phyloP scores from a whole-genome alignment of 2,888 invertebrate species.

The Tethea ocularis region DNA sequence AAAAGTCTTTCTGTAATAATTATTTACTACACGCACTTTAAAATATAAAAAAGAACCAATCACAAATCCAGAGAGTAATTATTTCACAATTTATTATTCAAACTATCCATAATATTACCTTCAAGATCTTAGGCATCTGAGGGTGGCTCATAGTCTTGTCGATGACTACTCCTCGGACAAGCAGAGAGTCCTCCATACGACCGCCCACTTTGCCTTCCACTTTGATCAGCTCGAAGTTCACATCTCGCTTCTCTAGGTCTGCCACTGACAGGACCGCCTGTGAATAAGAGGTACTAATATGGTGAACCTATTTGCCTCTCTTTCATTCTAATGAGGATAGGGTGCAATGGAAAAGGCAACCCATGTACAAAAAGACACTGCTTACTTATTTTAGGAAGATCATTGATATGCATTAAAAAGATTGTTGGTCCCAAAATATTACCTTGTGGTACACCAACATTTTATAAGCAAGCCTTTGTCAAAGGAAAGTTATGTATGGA shows the following conservation, averaged over 20 bases:
- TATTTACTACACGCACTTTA: too few species aligned
- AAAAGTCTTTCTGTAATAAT: too few species aligned
- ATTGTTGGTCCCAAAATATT: neutral
- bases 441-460: too few species aligned
- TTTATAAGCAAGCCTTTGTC: neutral
- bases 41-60: too few species aligned
- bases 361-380: neutral
- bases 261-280: conserved; percentile 98
- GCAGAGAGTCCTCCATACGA: conserved; percentile 96
- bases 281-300: conserved; percentile 3
- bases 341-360: too few species aligned
- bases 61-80: too few species aligned
- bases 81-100: too few species aligned
- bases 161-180: conserved; percentile 98
- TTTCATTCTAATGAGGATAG: too few species aligned
- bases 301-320: too few species aligned
- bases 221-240: conserved; percentile 99
- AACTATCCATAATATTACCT: conserved; percentile 44
- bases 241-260: conserved; percentile 95
- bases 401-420: neutral
- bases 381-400: neutral
- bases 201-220: conserved; percentile 99
- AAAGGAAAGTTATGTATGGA: conserved; percentile 1
- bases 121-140: conserved; percentile 97
- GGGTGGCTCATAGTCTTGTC: conserved; percentile 99